Percentiles rank a stretch among this genome's conserved stretches.
Conservation (phyloP, 2,888 invertebrate species). For the Lobophora halterata region DNA sequence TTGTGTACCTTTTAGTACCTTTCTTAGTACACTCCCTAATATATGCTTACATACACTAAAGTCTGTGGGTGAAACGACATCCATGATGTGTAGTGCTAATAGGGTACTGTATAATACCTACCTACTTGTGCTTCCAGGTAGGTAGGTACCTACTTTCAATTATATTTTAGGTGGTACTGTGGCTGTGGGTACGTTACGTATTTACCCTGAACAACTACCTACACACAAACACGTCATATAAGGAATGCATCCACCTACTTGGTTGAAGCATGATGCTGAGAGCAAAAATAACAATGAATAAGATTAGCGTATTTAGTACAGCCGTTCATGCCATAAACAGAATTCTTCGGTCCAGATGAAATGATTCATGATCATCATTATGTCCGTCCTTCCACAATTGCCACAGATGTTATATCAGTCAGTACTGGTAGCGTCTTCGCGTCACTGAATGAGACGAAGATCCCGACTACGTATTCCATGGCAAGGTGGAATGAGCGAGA, state of each 20-base stretch:
- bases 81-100: too few relatives aligned
- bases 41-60: too few relatives aligned
- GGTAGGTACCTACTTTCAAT: neutral
- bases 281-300: slow-evolving; percentile 55
- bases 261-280: slow-evolving; percentile 18
- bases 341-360: slow-evolving; percentile 58
- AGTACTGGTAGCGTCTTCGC: slow-evolving; percentile 37
- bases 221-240: too few relatives aligned
- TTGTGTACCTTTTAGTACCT: too few relatives aligned
- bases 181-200: too few relatives aligned
- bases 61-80: too few relatives aligned
- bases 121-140: too few relatives aligned
- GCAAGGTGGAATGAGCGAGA: slow-evolving; percentile 76
- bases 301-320: slow-evolving; percentile 38
- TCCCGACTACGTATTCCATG: slow-evolving; percentile 31
- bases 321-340: slow-evolving; percentile 61
- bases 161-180: too few relatives aligned
- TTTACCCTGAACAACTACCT: too few relatives aligned
- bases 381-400: slow-evolving; percentile 46
- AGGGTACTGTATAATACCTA: too few relatives aligned
- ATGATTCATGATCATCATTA: slow-evolving; percentile 71
- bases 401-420: slow-evolving; percentile 19
- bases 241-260: slow-evolving; percentile 6
- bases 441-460: slow-evolving; percentile 36
- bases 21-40: too few relatives aligned